Base-by-base conservation (phyloP, 1,140 invertebrate genomes). In the Teleopsis dalmanni region DNA sequence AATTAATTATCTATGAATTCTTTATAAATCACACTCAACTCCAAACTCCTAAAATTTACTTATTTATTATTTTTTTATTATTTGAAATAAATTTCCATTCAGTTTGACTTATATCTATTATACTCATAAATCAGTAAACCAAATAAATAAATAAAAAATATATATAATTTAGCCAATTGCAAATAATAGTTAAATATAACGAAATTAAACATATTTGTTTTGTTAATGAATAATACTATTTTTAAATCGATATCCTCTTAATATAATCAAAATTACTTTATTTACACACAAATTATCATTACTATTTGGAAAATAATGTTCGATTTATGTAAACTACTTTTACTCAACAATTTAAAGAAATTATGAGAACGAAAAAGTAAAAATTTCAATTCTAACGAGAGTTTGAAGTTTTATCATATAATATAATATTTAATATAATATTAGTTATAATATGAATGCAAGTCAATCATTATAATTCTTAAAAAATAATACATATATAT, bases 101-200 rank as follows among this genome's bases (percentile, higher is more conserved):
- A 29, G 38, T 14, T 33, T 22, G 8, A 14, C 25, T 50, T 44
- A 29, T 26, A 18, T 14, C 26, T 25, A 22, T 4, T 1, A 16
- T 42, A 14, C 19, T 43, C 36, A 14, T 14, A 37, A 48, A 42
- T 42, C 21, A 29, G 25, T 23, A 46, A 49, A 43, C 23, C 4
- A 43, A 26, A 42, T 25, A 4, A 43, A 36, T 33, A 6, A 33
- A 26, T n/a, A 44, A 58, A 50, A 53, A 56, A 44, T 33, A 46
- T 44, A 54, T 52, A 56, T 55, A 60, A 65, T 35, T 33, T 55
- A 63, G 62, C 62, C 62, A 65, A 65, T 65, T 52, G 58, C 58
- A 62, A 60, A 53, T 58, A 44, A 59, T 53, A 53, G 46, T 54
- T 55, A 57, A 52, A 23, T 13, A 6, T 35, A 48, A 43, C 47